Evolutionary conservation across 2,888 invertebrate genomes (phyloP).

Genomic region (Cetonia aurata): DNA sequence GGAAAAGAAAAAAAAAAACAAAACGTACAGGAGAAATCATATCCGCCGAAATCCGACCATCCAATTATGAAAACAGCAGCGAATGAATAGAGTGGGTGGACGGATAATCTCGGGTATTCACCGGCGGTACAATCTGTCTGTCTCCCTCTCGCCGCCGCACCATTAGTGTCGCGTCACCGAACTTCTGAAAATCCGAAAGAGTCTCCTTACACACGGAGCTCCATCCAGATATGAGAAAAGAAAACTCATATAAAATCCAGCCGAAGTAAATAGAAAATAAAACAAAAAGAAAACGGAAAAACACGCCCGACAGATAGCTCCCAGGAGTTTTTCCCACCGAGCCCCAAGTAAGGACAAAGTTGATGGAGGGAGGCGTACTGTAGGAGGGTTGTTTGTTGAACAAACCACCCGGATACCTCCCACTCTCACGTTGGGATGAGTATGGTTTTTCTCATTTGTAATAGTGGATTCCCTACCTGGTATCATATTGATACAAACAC

Average conservation of each 20-base stretch:
- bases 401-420: too few species aligned
- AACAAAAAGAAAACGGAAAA: conserved; percentile 55
- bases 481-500: conserved; percentile 57
- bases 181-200: conserved; percentile 33
- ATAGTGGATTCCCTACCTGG: conserved; percentile 54
- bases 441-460: conserved; percentile 55
- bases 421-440: conserved; percentile 49
- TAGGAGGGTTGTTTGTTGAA: conserved; percentile 36
- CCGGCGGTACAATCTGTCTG: conserved; percentile 18
- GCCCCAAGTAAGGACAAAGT: conserved; percentile 56
- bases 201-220: conserved; percentile 25
- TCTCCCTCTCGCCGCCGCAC: conserved; percentile 20
- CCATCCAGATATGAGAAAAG: conserved; percentile 43
- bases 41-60: conserved; percentile 32
- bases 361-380: conserved; percentile 49
- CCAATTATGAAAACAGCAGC: conserved; percentile 39
- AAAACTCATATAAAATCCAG: conserved; percentile 57
- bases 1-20: conserved; percentile 5
- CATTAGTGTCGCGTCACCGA: conserved; percentile 31
- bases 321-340: conserved; percentile 54
- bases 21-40: conserved; percentile 21
- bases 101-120: conserved; percentile 33
- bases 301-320: conserved; percentile 58
- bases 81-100: conserved; percentile 28
- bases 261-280: conserved; percentile 63